phyloP scores from a whole-genome alignment of 2,888 invertebrate species.

The Agrochola circellaris region DNA sequence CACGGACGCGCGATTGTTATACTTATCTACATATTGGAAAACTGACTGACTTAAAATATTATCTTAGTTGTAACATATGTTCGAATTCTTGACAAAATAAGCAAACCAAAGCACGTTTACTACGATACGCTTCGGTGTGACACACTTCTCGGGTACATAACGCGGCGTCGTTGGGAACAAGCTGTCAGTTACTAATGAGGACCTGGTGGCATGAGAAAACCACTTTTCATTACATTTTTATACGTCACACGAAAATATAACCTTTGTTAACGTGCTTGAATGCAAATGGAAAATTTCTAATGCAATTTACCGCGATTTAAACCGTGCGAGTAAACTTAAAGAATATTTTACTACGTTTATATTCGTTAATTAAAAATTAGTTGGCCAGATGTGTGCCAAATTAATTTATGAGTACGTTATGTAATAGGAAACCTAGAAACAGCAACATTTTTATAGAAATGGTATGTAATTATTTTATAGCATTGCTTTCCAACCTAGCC shows the following conservation, averaged over 20 bases:
- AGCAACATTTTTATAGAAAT: constrained; percentile 3
- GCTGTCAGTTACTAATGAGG: constrained; percentile 78
- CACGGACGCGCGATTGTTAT: too few species aligned
- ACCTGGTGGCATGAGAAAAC: constrained; percentile 68
- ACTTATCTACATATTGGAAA: too few species aligned
- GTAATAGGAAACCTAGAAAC: constrained; percentile 14
- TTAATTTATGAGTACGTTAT: constrained; percentile 26
- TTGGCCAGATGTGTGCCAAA: constrained; percentile 20
- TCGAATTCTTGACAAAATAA: too few species aligned
- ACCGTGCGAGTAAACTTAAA: constrained; percentile 13
- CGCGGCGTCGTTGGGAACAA: constrained; percentile 63
- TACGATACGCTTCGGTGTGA: constrained; percentile 56
- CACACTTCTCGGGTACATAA: constrained; percentile 35
- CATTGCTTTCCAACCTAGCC: background rate
- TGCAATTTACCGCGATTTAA: constrained; percentile 31
- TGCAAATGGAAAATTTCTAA: constrained; percentile 50
- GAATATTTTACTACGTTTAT: background rate
- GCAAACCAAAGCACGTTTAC: background rate
- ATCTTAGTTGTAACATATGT: too few species aligned
- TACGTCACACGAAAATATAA: constrained; percentile 47
- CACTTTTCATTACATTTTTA: constrained; percentile 72
- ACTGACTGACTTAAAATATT: too few species aligned
- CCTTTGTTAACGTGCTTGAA: constrained; percentile 34
- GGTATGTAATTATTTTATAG: background rate
- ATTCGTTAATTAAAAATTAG: constrained; percentile 37